These are phyloP conservation scores for Ernsta delagoae DNA, from an alignment of 2,888 invertebrate species.

Conservation along the genomic window DNA sequence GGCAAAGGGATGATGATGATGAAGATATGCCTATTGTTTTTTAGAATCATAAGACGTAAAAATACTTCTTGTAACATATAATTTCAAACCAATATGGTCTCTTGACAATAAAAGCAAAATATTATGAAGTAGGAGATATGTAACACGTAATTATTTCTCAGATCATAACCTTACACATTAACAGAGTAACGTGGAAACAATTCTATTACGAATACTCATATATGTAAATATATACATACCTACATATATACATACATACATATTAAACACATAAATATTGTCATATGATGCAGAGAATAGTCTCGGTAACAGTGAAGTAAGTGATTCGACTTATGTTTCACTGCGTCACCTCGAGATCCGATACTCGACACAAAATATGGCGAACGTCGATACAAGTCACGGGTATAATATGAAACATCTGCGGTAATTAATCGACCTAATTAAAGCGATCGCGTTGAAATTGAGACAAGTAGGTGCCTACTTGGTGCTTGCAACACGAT, in stretches of 20 bases:
- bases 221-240: no score
- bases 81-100: no score
- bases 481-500: slow-evolving; percentile 1
- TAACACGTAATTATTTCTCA: no score
- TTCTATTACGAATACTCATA: no score
- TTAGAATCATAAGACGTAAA: slow-evolving; percentile 10
- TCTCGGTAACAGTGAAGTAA: slow-evolving; percentile 16
- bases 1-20: no score
- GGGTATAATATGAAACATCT: slow-evolving; percentile 21
- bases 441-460: slow-evolving; percentile 28
- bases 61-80: neutral
- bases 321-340: slow-evolving; percentile 31
- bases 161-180: no score
- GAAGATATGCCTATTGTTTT: slow-evolving; percentile 15
- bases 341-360: slow-evolving; percentile 25
- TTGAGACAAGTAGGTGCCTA: neutral
- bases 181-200: no score
- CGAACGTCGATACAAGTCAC: slow-evolving; percentile 16
- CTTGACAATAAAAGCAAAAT: no score
- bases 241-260: neutral
- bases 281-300: neutral
- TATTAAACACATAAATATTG: no score
- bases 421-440: slow-evolving; percentile 31
- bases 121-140: no score
- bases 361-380: slow-evolving; percentile 35